A percentile compares a stretch with the other conserved stretches of the same genome.
Conservation (phyloP, 2,888 invertebrate species). For the Ptilodon capucinus region DNA sequence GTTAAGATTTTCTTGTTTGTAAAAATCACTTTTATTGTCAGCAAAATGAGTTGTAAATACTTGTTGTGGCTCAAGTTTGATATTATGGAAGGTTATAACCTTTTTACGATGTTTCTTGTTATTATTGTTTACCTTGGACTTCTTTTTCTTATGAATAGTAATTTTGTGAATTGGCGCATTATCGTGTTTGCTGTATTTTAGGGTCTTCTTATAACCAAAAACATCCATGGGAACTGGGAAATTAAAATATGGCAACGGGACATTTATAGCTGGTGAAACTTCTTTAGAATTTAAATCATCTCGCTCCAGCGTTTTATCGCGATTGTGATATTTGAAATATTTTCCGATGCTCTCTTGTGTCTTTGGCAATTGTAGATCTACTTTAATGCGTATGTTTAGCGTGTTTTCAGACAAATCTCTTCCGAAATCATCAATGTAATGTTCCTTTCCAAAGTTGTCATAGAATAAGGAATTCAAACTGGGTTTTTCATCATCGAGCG, state of each 20-base stretch:
- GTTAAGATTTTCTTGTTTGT: constrained; percentile 23
- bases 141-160: constrained; percentile 70
- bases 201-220: constrained; percentile 46
- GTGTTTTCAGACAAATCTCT: constrained; percentile 44
- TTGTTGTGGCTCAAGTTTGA: constrained; percentile 50
- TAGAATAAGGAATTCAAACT: constrained; percentile 6
- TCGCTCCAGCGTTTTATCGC: constrained; percentile 25
- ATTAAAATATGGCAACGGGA: constrained; percentile 57
- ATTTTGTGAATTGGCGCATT: constrained; percentile 55
- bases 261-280: constrained; percentile 40
- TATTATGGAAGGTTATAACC: constrained; percentile 56
- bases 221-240: constrained; percentile 59
- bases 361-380: constrained; percentile 68
- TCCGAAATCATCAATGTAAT: constrained; percentile 17
- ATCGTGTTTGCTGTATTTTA: constrained; percentile 41
- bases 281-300: constrained; percentile 49
- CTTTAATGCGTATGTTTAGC: constrained; percentile 63
- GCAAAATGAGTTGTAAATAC: constrained; percentile 34
- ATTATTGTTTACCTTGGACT: constrained; percentile 46
- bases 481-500: constrained; percentile 23
- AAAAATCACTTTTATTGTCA: constrained; percentile 25
- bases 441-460: constrained; percentile 23
- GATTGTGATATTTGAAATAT: constrained; percentile 32
- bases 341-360: constrained; percentile 39
- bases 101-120: constrained; percentile 68